Conservation (phyloP, 2,888 invertebrate species). For the Scelioninae gen. 2 region DNA sequence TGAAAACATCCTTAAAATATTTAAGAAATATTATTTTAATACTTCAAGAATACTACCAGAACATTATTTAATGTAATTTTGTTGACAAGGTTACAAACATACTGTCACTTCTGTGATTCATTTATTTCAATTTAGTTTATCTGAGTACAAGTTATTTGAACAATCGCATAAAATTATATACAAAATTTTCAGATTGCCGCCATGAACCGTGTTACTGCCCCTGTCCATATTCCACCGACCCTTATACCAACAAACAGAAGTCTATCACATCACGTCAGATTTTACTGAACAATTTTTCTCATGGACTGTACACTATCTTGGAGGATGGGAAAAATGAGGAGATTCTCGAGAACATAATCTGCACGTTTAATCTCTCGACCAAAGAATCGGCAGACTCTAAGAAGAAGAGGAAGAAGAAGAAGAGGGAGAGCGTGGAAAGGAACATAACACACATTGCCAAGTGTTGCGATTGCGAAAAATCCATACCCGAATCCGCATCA, state of each 20-base stretch:
- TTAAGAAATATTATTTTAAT: no score
- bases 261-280: constrained; percentile 63
- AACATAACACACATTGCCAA: background rate
- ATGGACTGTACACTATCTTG: constrained; percentile 69
- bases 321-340: constrained; percentile 68
- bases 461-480: constrained; percentile 24
- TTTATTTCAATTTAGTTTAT: no score
- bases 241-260: constrained; percentile 19
- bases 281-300: constrained; percentile 67
- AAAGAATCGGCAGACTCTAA: constrained; percentile 10
- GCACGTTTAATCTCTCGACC: constrained; percentile 61
- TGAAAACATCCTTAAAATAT: no score
- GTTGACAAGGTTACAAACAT: no score
- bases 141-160: no score
- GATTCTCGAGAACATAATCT: constrained; percentile 68
- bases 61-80: no score
- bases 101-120: no score
- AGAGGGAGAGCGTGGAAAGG: background rate
- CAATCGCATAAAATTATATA: no score
- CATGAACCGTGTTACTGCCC: constrained; percentile 19
- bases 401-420: constrained; percentile 6
- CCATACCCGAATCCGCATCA: constrained; percentile 5
- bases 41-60: no score
- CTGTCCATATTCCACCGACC: constrained; percentile 4
- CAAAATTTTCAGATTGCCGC: constrained; percentile 22